These are phyloP conservation scores for Ophion ellenae DNA, from an alignment of 2,888 invertebrate species.

Conservation along the genomic window DNA sequence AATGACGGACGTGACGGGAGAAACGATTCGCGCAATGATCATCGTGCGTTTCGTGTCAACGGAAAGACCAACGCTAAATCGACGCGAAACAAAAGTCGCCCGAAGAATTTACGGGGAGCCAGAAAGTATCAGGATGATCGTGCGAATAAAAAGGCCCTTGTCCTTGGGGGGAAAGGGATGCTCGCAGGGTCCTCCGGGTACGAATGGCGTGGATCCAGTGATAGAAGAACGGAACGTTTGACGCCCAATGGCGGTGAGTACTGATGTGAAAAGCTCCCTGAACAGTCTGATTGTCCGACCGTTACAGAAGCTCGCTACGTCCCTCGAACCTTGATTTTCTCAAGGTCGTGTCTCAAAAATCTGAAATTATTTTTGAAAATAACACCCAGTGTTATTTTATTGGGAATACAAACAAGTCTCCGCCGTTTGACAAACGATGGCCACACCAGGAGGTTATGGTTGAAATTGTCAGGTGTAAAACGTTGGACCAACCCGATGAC, in stretches of 20 bases:
- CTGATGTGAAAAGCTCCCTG: not conserved
- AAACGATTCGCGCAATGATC: slow-evolving; percentile 5
- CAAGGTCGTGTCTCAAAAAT: too few species aligned
- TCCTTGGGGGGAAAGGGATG: slow-evolving; percentile 54
- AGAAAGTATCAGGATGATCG: slow-evolving; percentile 64
- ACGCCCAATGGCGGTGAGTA: slow-evolving; percentile 62
- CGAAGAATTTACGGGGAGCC: slow-evolving; percentile 59
- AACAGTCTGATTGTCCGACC: not conserved
- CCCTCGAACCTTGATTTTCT: too few species aligned
- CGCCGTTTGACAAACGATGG: too few species aligned
- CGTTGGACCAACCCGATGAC: too few species aligned
- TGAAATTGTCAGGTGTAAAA: too few species aligned
- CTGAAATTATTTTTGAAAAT: too few species aligned
- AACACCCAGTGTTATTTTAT: too few species aligned
- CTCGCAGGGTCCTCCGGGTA: slow-evolving; percentile 41
- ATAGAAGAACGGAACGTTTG: slow-evolving; percentile 63
- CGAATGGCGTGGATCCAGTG: slow-evolving; percentile 58
- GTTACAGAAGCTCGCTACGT: too few species aligned
- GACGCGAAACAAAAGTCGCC: slow-evolving; percentile 17
- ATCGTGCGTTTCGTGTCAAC: slow-evolving; percentile 47
- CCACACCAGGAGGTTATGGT: too few species aligned
- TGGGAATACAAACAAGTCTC: too few species aligned
- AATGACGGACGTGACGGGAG: not conserved
- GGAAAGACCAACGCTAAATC: slow-evolving; percentile 8
- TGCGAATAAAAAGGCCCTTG: slow-evolving; percentile 45